Percentiles rank a stretch among this genome's conserved stretches.
Conservation (phyloP, 2,888 invertebrate species). For the Drosophila anceps region DNA sequence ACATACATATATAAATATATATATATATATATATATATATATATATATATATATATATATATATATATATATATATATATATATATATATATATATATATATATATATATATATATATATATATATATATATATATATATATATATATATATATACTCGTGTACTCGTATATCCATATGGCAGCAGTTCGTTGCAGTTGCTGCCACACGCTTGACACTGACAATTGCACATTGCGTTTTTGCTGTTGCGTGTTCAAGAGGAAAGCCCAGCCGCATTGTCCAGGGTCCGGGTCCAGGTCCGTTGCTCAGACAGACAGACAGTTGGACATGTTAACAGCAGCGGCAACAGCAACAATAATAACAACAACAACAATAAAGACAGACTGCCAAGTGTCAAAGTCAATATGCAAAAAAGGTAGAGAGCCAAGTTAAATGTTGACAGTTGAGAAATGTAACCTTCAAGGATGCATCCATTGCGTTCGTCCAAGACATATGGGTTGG, state of each 20-base stretch:
- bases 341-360: slow-evolving; percentile 32
- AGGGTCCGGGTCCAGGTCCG: slow-evolving; percentile 53
- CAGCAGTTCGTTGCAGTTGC: slow-evolving; percentile 51
- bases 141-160: slow-evolving; percentile 1
- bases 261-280: slow-evolving; percentile 67
- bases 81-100: slow-evolving; percentile 9
- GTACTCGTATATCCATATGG: slow-evolving; percentile 17
- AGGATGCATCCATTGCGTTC: slow-evolving; percentile 68
- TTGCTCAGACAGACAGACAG: slow-evolving; percentile 28
- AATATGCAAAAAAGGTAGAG: slow-evolving; percentile 77
- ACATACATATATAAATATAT: not conserved
- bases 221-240: slow-evolving; percentile 59
- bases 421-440: slow-evolving; percentile 79
- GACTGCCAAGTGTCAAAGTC: slow-evolving; percentile 81
- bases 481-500: slow-evolving; percentile 53
- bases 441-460: slow-evolving; percentile 81
- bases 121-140: slow-evolving; percentile 1
- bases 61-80: slow-evolving; percentile 7
- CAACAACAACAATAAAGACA: slow-evolving; percentile 25
- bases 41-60: not conserved
- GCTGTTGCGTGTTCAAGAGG: slow-evolving; percentile 74
- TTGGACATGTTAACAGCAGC: slow-evolving; percentile 76
- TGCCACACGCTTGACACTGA: slow-evolving; percentile 68
- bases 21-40: not conserved
- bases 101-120: not conserved